phyloP scores from a whole-genome alignment of 2,797 vertebrate genomes.

The Loriculus beryllinus region DNA sequence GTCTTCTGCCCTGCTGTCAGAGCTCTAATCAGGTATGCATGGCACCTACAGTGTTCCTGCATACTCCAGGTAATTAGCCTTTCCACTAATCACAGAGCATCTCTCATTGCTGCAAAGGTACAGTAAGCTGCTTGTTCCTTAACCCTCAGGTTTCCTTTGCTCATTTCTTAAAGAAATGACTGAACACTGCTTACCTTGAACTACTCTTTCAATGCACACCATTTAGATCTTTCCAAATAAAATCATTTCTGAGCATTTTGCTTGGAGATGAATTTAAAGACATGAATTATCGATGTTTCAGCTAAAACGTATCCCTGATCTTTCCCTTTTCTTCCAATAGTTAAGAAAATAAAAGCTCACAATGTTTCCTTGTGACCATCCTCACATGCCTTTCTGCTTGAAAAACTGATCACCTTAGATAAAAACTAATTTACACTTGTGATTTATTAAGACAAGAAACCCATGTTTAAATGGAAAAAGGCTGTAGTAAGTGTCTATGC shows the following conservation, averaged over 20 bases:
- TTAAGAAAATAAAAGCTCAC: slow-evolving; percentile 30
- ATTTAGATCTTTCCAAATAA: slow-evolving; percentile 53
- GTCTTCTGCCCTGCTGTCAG: slow-evolving; percentile 12
- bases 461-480: neutral
- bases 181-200: neutral
- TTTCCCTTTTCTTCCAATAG: neutral
- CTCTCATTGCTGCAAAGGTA: neutral
- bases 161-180: neutral
- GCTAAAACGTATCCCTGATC: slow-evolving; percentile 1
- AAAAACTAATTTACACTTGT: slow-evolving; percentile 19
- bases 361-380: neutral
- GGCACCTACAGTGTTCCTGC: neutral
- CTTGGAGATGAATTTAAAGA: slow-evolving; percentile 58
- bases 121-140: neutral
- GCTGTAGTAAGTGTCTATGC: slow-evolving; percentile 76
- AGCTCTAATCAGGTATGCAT: slow-evolving; percentile 15
- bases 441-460: slow-evolving; percentile 51
- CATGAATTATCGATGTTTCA: slow-evolving; percentile 40
- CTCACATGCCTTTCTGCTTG: neutral
- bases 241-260: slow-evolving; percentile 51
- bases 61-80: slow-evolving; percentile 23
- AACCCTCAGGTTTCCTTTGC: slow-evolving; percentile 22
- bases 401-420: slow-evolving; percentile 34
- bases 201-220: neutral
- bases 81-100: slow-evolving; percentile 12